Evolutionary conservation across 1,140 invertebrate species (phyloP), one percentile per base, ranked within the genome.

Genomic region (Drosophila pseudoobscura): DNA sequence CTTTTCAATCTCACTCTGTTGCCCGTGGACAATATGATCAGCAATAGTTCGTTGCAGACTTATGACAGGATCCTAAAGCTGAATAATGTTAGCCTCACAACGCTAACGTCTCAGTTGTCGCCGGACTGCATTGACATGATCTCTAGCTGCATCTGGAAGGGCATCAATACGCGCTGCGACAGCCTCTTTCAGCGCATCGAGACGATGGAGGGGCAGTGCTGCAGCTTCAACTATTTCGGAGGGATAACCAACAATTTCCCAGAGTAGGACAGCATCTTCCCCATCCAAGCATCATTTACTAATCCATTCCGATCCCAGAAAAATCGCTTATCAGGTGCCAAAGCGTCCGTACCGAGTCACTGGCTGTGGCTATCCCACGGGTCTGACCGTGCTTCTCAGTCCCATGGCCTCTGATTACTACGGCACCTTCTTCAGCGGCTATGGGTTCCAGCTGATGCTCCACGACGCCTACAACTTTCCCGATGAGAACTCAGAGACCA

Each of bases 181-280:
- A 90, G 91, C n/a, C 72, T 95, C 2, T 95, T 95, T 78, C 90
- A 93, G 47, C 89, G 91, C 43, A 92, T 93, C 2, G 91, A 93
- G 26, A 93, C 94, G 0, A 76, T 93, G 3, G 90, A 94, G 51
- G 94, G 93, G 2, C 73, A 93, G 15, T 95, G 95, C 60, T 95
- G 95, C 61, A 92, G 93, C 2, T 95, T 95, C 64, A 95, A 95
- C 80, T 95, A 95, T 57, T 93, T 92, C 47, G 93, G 91, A 0
- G 60, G 71, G 1, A 54, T 83, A 22, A 80, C 72, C 5, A 89
- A 92, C 24, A 89, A 90, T 57, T 92, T 92, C 84, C 80, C 83
- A 24, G 74, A 80, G 91, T 91, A 73, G 66, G 77, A 63, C 0
- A 29, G 6, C 0, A 0, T 31, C 8, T 9, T 2, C 8, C 8